phyloP scores from a whole-genome alignment of 2,888 invertebrate genomes.

The Acheta domesticus region DNA sequence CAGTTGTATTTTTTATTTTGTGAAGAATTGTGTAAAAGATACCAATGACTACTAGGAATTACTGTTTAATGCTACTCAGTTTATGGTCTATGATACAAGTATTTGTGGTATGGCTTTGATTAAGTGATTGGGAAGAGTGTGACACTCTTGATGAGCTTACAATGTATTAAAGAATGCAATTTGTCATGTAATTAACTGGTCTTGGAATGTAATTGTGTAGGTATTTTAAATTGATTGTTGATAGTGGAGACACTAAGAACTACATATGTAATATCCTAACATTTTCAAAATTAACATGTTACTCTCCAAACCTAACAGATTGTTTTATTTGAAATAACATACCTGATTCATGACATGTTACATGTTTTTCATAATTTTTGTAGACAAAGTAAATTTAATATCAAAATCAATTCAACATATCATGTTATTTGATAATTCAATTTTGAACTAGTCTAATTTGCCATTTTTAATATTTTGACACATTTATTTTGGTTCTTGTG shows the following conservation, averaged over 20 bases:
- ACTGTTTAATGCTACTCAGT: neutral
- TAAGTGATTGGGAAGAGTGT: neutral
- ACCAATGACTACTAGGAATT: neutral
- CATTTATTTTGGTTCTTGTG: conserved; percentile 24
- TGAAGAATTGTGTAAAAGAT: neutral
- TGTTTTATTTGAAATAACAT: too few species aligned
- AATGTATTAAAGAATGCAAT: neutral
- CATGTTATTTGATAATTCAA: neutral
- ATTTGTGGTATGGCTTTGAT: neutral
- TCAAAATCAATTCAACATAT: too few species aligned
- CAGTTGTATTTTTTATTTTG: neutral
- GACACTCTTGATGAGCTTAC: neutral
- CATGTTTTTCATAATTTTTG: too few species aligned
- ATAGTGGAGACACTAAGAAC: neutral
- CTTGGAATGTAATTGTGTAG: neutral
- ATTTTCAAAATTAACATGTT: too few species aligned
- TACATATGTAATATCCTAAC: too few species aligned
- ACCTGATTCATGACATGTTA: too few species aligned
- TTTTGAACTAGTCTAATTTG: neutral
- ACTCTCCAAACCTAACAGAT: too few species aligned
- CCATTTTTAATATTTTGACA: conserved; percentile 21
- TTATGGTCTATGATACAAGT: conserved; percentile 5
- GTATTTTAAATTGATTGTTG: neutral
- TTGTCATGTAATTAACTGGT: neutral
- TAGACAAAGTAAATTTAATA: too few species aligned